These are phyloP conservation scores for Drosophila seclusa DNA, from an alignment of 2,888 invertebrate species.

Conservation along the genomic window DNA sequence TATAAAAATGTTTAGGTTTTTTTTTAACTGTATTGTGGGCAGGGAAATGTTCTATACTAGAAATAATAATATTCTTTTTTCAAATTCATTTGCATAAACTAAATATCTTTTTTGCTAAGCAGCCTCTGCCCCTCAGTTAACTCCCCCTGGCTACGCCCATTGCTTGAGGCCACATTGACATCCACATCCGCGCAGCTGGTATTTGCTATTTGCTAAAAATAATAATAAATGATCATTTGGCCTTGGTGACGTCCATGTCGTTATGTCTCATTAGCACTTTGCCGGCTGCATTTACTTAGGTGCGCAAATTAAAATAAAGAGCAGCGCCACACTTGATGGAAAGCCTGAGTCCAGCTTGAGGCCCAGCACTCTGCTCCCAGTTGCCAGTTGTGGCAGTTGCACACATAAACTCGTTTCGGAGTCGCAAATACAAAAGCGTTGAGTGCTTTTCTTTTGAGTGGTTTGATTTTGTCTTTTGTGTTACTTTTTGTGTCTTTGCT, in stretches of 20 bases:
- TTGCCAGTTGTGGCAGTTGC: not conserved
- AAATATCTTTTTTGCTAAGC: not conserved
- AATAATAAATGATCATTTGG: slow-evolving; percentile 72
- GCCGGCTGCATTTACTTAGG: slow-evolving; percentile 63
- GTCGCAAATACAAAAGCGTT: slow-evolving; percentile 36
- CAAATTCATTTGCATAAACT: not conserved
- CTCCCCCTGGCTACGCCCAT: not conserved
- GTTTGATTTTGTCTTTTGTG: slow-evolving; percentile 27
- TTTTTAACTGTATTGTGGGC: not conserved
- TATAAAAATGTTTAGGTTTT: not conserved
- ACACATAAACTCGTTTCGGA: slow-evolving; percentile 46
- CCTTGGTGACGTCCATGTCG: slow-evolving; percentile 71
- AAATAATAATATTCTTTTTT: not conserved
- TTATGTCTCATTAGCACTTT: slow-evolving; percentile 77
- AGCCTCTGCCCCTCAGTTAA: not conserved
- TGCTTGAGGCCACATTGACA: slow-evolving; percentile 2
- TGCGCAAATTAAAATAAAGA: slow-evolving; percentile 74
- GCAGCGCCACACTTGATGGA: slow-evolving; percentile 51
- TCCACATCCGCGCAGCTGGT: not conserved
- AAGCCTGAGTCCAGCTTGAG: slow-evolving; percentile 25
- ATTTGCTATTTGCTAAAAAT: slow-evolving; percentile 43
- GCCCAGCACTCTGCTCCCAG: slow-evolving; percentile 9
- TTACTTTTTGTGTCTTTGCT: slow-evolving; percentile 30
- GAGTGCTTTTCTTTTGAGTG: slow-evolving; percentile 36
- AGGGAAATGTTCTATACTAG: not conserved